Evolutionary conservation across 2,113 vertebrate species (phyloP).

Genomic region (Crotalus horridus): DNA sequence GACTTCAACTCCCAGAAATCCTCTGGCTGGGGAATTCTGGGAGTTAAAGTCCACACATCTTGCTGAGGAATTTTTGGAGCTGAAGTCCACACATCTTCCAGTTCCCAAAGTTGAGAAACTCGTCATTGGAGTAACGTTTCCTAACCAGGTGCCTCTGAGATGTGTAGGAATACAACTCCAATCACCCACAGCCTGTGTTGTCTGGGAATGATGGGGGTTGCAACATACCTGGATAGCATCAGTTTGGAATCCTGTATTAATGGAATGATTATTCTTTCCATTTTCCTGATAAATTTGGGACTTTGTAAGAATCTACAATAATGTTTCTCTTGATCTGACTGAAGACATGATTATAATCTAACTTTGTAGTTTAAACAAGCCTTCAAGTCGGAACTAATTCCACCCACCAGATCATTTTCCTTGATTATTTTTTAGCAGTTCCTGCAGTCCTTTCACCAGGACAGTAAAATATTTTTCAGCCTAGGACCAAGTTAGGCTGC

Average conservation of each 20-base stretch:
- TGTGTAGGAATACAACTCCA: background rate
- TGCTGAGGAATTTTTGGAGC: background rate
- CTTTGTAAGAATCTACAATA: background rate
- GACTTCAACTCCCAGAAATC: background rate
- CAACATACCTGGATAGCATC: background rate
- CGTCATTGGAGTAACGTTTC: background rate
- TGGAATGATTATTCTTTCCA: background rate
- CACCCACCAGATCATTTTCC: background rate
- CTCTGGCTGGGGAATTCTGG: too few species aligned
- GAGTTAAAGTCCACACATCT: too few species aligned
- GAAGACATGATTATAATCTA: background rate
- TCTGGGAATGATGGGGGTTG: background rate
- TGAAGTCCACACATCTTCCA: background rate
- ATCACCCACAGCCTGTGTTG: background rate
- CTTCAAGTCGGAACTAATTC: background rate
- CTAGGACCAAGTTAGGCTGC: background rate
- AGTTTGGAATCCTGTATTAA: background rate
- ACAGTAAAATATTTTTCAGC: background rate
- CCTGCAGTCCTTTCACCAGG: background rate
- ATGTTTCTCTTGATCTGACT: background rate
- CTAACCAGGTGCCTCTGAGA: background rate
- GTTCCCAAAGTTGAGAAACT: background rate
- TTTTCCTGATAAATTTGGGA: background rate
- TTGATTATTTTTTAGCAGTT: background rate
- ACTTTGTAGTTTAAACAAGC: background rate